Conservation (phyloP, 2,113 vertebrate genomes). For the Istiophorus platypterus region DNA sequence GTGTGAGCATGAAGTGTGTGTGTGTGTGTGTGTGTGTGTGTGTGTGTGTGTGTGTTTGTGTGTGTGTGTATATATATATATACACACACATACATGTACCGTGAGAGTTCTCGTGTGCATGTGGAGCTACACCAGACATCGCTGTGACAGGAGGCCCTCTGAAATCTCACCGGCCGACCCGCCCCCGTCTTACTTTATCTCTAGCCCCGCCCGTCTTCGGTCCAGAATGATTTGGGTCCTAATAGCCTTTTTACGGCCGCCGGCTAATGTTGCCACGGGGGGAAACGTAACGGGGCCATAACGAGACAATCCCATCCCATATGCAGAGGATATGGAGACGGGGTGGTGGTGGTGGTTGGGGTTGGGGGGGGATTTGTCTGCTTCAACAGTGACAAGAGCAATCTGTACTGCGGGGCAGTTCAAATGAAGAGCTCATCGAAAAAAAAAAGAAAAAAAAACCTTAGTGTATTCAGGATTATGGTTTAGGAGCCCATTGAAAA, state of each 20-base stretch:
- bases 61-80: no score
- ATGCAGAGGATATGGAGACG: constrained; percentile 73
- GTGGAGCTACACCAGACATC: constrained; percentile 21
- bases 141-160: constrained; percentile 6
- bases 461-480: constrained; percentile 76
- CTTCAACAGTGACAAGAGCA: constrained; percentile 76
- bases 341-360: no score
- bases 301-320: constrained; percentile 74
- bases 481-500: constrained; percentile 76
- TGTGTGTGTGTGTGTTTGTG: neutral
- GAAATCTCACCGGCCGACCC: constrained; percentile 36
- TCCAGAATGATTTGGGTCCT: constrained; percentile 74
- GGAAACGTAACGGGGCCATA: constrained; percentile 74
- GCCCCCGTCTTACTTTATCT: constrained; percentile 36
- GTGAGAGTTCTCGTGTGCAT: constrained; percentile 16
- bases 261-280: constrained; percentile 78
- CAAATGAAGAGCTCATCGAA: constrained; percentile 63
- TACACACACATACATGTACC: neutral
- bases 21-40: neutral
- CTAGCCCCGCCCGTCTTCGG: constrained; percentile 46
- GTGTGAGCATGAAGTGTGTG: neutral
- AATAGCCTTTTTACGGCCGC: constrained; percentile 81
- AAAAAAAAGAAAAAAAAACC: neutral
- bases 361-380: constrained; percentile 77
- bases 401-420: constrained; percentile 74